Conservation (phyloP, 2,113 vertebrate genomes). For the Echinops telfairi region DNA sequence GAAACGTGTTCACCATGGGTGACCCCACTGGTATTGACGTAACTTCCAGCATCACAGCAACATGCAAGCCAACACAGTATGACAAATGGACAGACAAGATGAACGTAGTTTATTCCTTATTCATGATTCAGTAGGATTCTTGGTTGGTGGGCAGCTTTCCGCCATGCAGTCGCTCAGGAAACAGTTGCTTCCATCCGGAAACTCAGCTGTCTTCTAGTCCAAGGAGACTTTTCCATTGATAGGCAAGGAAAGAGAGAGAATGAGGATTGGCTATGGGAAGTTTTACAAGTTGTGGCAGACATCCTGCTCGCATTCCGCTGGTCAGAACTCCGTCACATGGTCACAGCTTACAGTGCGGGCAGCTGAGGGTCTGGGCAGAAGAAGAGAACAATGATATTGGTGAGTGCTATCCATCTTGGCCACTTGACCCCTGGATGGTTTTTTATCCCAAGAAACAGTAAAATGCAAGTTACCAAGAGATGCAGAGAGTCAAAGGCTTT, state of each 20-base stretch:
- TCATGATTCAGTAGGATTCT: background rate
- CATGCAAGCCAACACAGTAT: too few relatives aligned
- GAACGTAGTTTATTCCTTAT: background rate
- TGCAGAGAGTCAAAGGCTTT: background rate
- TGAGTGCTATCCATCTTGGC: background rate
- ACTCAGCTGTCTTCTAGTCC: background rate
- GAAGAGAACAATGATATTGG: rapidly evolving
- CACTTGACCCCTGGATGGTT: background rate
- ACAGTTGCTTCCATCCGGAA: background rate
- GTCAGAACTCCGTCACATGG: background rate
- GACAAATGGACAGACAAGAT: background rate
- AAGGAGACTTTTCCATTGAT: background rate
- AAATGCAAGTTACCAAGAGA: constrained; percentile 14
- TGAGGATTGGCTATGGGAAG: background rate
- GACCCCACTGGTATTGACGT: too few relatives aligned
- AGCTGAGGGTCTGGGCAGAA: background rate
- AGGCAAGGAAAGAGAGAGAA: background rate
- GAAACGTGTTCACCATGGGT: too few relatives aligned
- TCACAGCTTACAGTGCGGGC: background rate
- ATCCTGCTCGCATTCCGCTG: rapidly evolving
- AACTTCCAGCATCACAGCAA: too few relatives aligned
- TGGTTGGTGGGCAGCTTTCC: background rate
- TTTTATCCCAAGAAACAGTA: constrained; percentile 25
- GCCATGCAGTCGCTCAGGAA: background rate
- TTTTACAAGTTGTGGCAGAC: background rate